Conservation (phyloP, 1,140 invertebrate genomes). For the Brachionus sp. region DNA sequence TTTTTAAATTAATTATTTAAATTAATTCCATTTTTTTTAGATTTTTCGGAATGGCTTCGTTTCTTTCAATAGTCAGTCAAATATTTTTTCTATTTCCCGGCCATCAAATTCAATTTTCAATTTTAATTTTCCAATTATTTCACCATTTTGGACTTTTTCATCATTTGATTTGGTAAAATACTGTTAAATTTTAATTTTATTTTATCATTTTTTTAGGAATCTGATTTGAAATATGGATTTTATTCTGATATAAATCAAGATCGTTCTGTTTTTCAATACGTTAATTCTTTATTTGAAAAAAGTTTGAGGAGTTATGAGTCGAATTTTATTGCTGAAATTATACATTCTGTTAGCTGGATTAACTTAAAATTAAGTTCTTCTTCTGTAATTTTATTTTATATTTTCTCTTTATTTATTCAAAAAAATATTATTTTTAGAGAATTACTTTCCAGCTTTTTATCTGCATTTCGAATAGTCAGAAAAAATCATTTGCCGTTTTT, state of each 20-base stretch:
- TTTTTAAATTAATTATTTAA: no score
- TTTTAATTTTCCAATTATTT: background rate
- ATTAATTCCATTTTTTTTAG: background rate
- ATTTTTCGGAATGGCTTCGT: background rate
- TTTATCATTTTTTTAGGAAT: background rate
- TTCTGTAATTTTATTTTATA: background rate
- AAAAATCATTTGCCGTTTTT: background rate
- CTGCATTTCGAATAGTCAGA: background rate
- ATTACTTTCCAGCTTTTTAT: background rate
- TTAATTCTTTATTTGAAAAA: background rate
- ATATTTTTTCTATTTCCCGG: background rate
- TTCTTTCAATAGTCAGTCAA: background rate
- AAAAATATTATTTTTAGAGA: background rate
- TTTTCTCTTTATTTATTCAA: background rate
- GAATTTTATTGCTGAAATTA: background rate
- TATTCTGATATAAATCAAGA: background rate
- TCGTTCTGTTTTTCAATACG: background rate
- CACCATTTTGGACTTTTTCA: background rate
- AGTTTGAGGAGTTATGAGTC: no score
- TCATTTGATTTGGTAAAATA: no score
- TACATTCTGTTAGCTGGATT: background rate
- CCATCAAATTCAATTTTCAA: background rate
- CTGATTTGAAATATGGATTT: background rate
- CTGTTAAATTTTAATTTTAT: no score
- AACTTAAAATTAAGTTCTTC: background rate